These are phyloP conservation scores for Drosophila hydei DNA, from an alignment of 1,140 invertebrate species.

Conservation along the genomic window DNA sequence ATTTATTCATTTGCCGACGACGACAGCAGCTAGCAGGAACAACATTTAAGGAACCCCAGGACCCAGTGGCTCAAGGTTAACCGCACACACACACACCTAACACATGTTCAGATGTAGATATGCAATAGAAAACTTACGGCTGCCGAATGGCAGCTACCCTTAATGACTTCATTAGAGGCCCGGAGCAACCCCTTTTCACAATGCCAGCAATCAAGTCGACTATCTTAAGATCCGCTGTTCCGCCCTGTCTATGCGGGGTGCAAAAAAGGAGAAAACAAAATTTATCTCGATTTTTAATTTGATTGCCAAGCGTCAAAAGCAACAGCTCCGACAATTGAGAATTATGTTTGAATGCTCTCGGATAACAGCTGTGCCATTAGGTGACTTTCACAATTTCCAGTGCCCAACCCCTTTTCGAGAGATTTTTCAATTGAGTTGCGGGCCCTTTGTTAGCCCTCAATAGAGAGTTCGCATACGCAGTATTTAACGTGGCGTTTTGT, in stretches of 20 bases:
- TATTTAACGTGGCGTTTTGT: conserved; percentile 36
- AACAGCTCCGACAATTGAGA: conserved; percentile 69
- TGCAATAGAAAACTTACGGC: conserved; percentile 21
- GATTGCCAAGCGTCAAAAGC: conserved; percentile 64
- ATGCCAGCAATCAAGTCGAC: conserved; percentile 47
- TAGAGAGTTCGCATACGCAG: neutral
- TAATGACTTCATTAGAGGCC: conserved; percentile 74
- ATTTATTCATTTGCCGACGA: conserved; percentile 74
- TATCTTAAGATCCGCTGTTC: conserved; percentile 26
- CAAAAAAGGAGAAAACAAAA: conserved; percentile 14
- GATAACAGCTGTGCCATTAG: conserved; percentile 58
- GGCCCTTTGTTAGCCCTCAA: conserved; percentile 31
- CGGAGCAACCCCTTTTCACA: conserved; percentile 44
- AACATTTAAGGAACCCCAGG: conserved; percentile 45
- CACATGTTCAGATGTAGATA: conserved; percentile 34
- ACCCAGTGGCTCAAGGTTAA: conserved; percentile 66
- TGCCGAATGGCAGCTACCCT: conserved; percentile 49
- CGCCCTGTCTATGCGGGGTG: conserved; percentile 16
- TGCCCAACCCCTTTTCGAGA: conserved; percentile 3
- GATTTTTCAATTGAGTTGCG: conserved; percentile 36
- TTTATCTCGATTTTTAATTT: conserved; percentile 63
- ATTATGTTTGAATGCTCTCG: conserved; percentile 40
- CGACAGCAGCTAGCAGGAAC: conserved; percentile 37
- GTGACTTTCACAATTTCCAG: conserved; percentile 21
- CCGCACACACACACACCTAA: conserved; percentile 44